phyloP scores from a whole-genome alignment of 1,140 invertebrate genomes.

The Notospermus geniculatus region DNA sequence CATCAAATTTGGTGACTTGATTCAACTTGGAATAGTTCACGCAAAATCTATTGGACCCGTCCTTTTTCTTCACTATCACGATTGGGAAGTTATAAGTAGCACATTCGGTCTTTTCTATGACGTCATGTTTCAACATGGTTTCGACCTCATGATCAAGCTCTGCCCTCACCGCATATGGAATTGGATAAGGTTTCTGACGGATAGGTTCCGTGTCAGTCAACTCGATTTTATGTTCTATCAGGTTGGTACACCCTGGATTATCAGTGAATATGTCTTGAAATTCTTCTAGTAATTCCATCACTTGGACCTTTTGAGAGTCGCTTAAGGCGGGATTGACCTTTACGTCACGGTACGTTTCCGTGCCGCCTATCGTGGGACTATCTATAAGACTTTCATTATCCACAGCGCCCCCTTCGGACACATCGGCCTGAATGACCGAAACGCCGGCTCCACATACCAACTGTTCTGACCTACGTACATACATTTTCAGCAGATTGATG shows the following conservation, averaged over 20 bases:
- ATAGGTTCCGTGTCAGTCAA: slow-evolving; percentile 15
- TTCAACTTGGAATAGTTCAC: slow-evolving; percentile 55
- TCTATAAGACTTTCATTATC: not conserved
- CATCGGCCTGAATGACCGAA: no score
- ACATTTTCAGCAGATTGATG: slow-evolving; percentile 8
- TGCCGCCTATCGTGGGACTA: not conserved
- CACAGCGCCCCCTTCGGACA: not conserved
- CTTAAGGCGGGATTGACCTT: not conserved
- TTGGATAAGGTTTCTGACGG: slow-evolving; percentile 26
- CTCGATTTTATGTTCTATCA: slow-evolving; percentile 21
- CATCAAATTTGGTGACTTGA: slow-evolving; percentile 19
- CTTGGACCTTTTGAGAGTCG: not conserved
- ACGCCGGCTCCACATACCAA: no score
- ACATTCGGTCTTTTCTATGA: slow-evolving; percentile 45
- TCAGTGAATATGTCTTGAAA: slow-evolving; percentile 13
- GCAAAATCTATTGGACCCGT: slow-evolving; percentile 57
- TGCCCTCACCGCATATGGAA: slow-evolving; percentile 50
- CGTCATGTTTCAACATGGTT: slow-evolving; percentile 40
- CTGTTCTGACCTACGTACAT: slow-evolving; percentile 3
- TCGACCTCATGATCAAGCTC: slow-evolving; percentile 49
- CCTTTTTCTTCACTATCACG: slow-evolving; percentile 56
- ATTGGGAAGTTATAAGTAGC: slow-evolving; percentile 59
- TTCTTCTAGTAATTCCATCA: not conserved
- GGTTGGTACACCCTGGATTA: slow-evolving; percentile 17
- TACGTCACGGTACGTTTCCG: not conserved